Percentiles rank a stretch among this genome's conserved stretches.
phyloP scores from a whole-genome alignment of 2,888 invertebrate genomes.

The Dasypolia templi region DNA sequence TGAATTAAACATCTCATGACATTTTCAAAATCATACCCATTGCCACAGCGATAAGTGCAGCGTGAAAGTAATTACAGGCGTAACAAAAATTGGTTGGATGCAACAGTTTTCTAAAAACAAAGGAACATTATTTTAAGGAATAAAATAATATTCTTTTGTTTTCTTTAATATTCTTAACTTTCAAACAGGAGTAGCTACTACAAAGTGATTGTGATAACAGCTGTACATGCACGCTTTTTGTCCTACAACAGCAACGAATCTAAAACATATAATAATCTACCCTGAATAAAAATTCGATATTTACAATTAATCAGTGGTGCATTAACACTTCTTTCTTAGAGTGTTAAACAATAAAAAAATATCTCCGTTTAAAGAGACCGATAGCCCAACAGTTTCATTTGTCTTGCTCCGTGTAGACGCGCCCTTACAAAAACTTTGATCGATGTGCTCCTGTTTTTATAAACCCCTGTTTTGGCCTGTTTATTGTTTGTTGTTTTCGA shows the following conservation, averaged over 20 bases:
- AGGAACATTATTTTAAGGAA: too few relatives aligned
- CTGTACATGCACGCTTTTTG: too few relatives aligned
- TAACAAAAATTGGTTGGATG: neutral
- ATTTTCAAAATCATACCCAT: neutral
- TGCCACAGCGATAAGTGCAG: too few relatives aligned
- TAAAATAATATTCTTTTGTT: too few relatives aligned
- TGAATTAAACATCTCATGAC: neutral
- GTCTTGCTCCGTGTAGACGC: constrained; percentile 75
- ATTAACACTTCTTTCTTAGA: neutral
- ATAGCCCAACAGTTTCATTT: constrained; percentile 77
- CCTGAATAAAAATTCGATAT: too few relatives aligned
- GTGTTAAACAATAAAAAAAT: constrained; percentile 10
- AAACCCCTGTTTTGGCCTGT: constrained; percentile 80
- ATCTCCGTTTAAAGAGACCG: constrained; percentile 60
- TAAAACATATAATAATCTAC: too few relatives aligned
- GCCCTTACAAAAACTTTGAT: constrained; percentile 81
- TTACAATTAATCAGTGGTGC: neutral
- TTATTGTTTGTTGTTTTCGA: constrained; percentile 66
- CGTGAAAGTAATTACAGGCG: neutral
- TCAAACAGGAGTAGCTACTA: too few relatives aligned
- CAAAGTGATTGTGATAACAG: too few relatives aligned
- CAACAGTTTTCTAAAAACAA: too few relatives aligned
- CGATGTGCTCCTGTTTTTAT: constrained; percentile 76
- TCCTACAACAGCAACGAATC: too few relatives aligned
- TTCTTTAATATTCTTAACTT: too few relatives aligned